Evolutionary conservation across 2,113 vertebrate genomes (phyloP).

Genomic region (Dicrurus megarhynchus): DNA sequence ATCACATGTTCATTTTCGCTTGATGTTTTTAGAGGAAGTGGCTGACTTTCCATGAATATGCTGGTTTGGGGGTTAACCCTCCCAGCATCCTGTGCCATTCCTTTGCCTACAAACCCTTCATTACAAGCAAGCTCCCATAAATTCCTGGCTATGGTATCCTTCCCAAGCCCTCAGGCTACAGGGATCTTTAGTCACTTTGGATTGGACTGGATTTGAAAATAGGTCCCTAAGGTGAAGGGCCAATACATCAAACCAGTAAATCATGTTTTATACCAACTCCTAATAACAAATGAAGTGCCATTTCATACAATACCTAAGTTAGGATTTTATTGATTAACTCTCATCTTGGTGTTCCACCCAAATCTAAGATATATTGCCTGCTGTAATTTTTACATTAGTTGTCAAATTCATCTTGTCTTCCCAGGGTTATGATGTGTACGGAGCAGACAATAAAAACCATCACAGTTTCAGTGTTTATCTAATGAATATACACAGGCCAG

Average conservation of each 20-base stretch:
- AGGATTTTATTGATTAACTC: constrained; percentile 95
- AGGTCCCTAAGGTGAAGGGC: constrained; percentile 70
- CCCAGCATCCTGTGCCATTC: neutral
- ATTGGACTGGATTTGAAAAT: constrained; percentile 66
- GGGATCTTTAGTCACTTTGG: constrained; percentile 64
- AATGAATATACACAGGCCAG: constrained; percentile 64
- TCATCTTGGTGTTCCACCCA: constrained; percentile 89
- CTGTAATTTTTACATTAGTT: constrained; percentile 95
- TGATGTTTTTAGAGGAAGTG: neutral
- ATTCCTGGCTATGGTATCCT: constrained; percentile 23
- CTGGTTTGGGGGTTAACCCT: neutral
- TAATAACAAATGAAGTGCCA: constrained; percentile 93
- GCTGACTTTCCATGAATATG: neutral
- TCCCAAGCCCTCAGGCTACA: constrained; percentile 26
- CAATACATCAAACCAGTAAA: constrained; percentile 71
- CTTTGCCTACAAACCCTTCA: neutral
- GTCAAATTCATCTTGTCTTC: constrained; percentile 94
- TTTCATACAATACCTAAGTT: constrained; percentile 92
- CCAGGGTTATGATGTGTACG: constrained; percentile 75
- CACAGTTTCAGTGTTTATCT: constrained; percentile 56
- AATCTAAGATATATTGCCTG: constrained; percentile 90
- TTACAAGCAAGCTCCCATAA: neutral
- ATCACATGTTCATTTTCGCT: neutral
- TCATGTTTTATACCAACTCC: constrained; percentile 71
- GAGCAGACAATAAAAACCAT: constrained; percentile 84